Evolutionary conservation across 2,797 vertebrate species (phyloP), one percentile per base, ranked within the genome.

Genomic region (Epinephelus malabaricus): DNA sequence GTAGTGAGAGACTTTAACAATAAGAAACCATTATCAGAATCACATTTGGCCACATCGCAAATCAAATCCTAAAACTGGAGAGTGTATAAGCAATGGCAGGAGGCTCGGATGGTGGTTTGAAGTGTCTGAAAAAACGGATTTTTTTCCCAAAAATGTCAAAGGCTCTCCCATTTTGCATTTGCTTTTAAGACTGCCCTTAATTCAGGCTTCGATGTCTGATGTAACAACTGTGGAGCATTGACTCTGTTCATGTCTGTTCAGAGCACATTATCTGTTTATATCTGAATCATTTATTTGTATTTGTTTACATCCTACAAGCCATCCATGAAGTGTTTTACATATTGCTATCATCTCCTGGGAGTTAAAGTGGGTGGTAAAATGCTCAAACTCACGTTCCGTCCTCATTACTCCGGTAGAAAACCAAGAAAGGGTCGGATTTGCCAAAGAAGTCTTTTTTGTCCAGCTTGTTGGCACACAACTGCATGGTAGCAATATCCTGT

Each of bases 361-460:
- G 13, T 17, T 34, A n/a, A 4, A 47, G 45, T 17, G 2, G 23
- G 34, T 40, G 50, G 45, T n/a, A 18, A 43, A 65, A 47, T 7
- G 5, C 19, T 49, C 58, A 59, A 12, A 94, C 95, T 96, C 86
- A 99, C 98, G 98, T 99, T 94, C 98, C 98, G 0, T 99, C 98
- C 88, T 99, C 98, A 1, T 99, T 99, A 92, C 98, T 99, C 85
- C 98, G 96, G 86, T 98, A 99, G 95, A 99, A 99, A 80, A 99
- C 98, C 23, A 99, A 95, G 92, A 99, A 99, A 34, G 98, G 98
- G 89, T 99, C 98, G 0, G 98, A 99, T 92, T 99, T 99, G 71
- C 98, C 98, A 2, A 99, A 99, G 92, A 99, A 99, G 90, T 99
- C 98, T 91, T 99, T 99, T 90, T 99, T 99, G 94, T 99, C 98